A percentile compares a stretch with the other conserved stretches of the same genome.
Evolutionary conservation across 2,113 vertebrate species (phyloP).

Genomic region (Sphyrna mokarran): DNA sequence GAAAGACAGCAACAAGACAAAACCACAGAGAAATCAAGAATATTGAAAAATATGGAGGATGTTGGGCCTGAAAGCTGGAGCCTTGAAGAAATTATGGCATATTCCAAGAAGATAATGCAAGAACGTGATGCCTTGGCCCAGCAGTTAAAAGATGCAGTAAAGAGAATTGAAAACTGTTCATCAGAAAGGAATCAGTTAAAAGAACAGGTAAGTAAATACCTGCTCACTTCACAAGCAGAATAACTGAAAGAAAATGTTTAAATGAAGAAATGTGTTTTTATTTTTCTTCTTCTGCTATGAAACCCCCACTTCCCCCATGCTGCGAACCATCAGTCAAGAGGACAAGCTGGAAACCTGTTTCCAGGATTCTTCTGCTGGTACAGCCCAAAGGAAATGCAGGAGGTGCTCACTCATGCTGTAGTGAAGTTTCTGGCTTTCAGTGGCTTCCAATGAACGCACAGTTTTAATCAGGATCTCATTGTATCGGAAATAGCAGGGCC

Average conservation of each 20-base stretch:
- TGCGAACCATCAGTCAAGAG: neutral
- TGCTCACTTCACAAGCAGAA: neutral
- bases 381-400: neutral
- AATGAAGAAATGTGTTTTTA: neutral
- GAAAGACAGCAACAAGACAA: neutral
- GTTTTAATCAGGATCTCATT: neutral
- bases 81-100: conserved; percentile 22
- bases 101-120: conserved; percentile 2
- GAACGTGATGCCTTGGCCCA: conserved; percentile 39
- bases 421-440: neutral
- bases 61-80: neutral
- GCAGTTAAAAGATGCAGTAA: conserved; percentile 42
- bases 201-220: conserved; percentile 45
- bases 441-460: neutral
- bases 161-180: conserved; percentile 43
- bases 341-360: neutral
- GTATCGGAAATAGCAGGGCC: neutral
- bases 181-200: conserved; percentile 48
- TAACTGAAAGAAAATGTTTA: neutral
- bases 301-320: neutral
- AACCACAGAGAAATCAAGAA: no score
- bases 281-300: neutral
- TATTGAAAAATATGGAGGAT: neutral
- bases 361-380: neutral
- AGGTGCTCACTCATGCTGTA: neutral